A percentile compares a stretch with the other conserved stretches of the same genome.
phyloP scores from a whole-genome alignment of 2,888 invertebrate genomes.

The Liodrosophila aerea region DNA sequence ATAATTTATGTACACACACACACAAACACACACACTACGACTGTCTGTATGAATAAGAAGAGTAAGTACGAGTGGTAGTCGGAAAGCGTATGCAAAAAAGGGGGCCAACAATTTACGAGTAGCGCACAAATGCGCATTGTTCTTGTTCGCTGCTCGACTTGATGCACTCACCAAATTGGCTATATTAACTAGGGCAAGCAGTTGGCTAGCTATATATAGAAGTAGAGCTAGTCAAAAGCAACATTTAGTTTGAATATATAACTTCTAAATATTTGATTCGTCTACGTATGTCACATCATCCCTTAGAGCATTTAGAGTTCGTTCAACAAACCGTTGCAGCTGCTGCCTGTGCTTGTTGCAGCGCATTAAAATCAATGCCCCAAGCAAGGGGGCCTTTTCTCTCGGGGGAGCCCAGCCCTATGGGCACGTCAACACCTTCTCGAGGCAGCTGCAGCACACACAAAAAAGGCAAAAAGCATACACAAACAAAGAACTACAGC shows the following conservation, averaged over 20 bases:
- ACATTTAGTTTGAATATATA: too few relatives aligned
- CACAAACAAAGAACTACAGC: too few relatives aligned
- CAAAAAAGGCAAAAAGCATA: slow-evolving; percentile 51
- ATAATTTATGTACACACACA: slow-evolving; percentile 51
- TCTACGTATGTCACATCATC: background rate
- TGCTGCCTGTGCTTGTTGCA: too few relatives aligned
- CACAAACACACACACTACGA: too few relatives aligned
- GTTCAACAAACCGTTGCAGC: slow-evolving; percentile 13
- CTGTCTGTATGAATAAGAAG: too few relatives aligned
- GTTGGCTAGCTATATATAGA: background rate
- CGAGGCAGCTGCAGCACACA: slow-evolving; percentile 64
- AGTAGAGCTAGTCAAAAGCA: too few relatives aligned
- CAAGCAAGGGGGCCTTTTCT: slow-evolving; percentile 29
- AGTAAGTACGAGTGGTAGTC: slow-evolving; percentile 17
- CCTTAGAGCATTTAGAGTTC: slow-evolving; percentile 24
- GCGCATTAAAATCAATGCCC: slow-evolving; percentile 66
- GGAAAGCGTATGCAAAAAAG: slow-evolving; percentile 48
- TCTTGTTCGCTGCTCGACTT: slow-evolving; percentile 33
- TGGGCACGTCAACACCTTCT: slow-evolving; percentile 68
- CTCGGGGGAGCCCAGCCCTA: too few relatives aligned
- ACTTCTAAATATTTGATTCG: too few relatives aligned
- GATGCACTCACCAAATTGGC: slow-evolving; percentile 8
- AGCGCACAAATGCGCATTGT: slow-evolving; percentile 65
- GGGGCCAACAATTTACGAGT: slow-evolving; percentile 62
- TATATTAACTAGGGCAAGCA: slow-evolving; percentile 6